These are phyloP conservation scores for Lemur catta DNA, from an alignment of 2,797 vertebrate species.

Conservation along the genomic window DNA sequence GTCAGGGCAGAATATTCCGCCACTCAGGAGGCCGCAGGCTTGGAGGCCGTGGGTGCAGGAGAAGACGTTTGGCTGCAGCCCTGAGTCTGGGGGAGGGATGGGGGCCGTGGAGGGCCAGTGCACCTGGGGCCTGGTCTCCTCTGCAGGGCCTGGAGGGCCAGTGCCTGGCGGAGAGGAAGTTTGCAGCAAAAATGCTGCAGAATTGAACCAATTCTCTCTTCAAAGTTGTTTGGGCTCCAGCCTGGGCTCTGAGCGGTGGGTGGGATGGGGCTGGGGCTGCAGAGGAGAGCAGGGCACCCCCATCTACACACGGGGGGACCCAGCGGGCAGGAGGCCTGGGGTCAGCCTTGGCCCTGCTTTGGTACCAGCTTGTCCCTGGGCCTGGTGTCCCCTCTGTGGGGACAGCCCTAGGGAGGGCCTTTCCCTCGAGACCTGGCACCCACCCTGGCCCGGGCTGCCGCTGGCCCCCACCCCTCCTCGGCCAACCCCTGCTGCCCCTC, in stretches of 20 bases:
- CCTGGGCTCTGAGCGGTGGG: background rate
- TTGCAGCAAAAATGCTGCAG: no score
- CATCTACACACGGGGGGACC: background rate
- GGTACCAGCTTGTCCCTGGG: rapidly evolving
- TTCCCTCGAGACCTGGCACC: background rate
- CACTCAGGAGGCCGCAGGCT: background rate
- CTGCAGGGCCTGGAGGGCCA: background rate
- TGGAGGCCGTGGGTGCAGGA: rapidly evolving
- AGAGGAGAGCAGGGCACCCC: background rate
- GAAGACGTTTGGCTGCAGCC: background rate
- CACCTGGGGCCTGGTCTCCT: background rate
- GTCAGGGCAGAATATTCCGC: background rate
- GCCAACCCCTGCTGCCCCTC: background rate
- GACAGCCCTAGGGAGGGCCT: background rate
- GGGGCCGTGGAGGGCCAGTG: rapidly evolving
- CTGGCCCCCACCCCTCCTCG: background rate
- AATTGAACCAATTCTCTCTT: background rate
- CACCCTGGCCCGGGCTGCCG: background rate
- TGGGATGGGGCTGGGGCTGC: background rate
- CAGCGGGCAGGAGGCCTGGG: no score
- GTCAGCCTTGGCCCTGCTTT: rapidly evolving
- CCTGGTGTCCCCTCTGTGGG: background rate
- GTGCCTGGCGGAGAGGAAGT: background rate
- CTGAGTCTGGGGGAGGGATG: rapidly evolving
- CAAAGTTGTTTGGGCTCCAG: background rate